Evolutionary conservation across 2,888 invertebrate species (phyloP), one percentile per base, ranked within the genome.

Genomic region (Silvanus unidentatus): DNA sequence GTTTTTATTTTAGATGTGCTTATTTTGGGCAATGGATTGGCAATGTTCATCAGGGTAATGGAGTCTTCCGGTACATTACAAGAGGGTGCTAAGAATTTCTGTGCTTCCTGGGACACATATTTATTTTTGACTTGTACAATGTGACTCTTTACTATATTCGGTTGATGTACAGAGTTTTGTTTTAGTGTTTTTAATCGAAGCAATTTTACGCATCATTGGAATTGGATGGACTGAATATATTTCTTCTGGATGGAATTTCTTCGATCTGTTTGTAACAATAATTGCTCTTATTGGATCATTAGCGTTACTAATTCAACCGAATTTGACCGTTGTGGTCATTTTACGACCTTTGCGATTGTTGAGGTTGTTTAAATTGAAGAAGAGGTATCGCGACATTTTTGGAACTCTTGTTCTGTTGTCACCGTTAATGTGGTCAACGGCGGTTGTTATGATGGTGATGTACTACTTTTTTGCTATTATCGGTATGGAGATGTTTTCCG

Each of bases 381-480:
- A 86, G 65, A 77, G 89, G 4, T 28, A 63, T 45, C 49, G 64
- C 10, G 64, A 64, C 39, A 63, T 64, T 39, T 64, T 64, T 42
- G 63, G 64, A 16, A 64, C 63, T 14, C 52, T 64, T 34, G 63
- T 64, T 10, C 57, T 63, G 6, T 73, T 92, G 29, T 80, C 86
- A 0, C 87, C 89, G n/a, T 75, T 89, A 13, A 86, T 92, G 82
- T 81, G 85, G 40, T 88, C 89, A 0, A 86, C 91, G 0, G 85
- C 85, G 9, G 80, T 88, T 52, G 89, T 90, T 9, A 87, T 91
- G 80, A 73, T 86, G 43, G 84, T 86, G 56, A 77, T 91, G 71
- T 92, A 90, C 69, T 93, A 89, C 70, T 89, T 88, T 75, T 92
- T 90, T 73, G 88, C 90, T 2, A 87, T 93, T 54, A 81, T 92